Percentiles rank a stretch among this genome's conserved stretches.
Evolutionary conservation across 1,140 invertebrate genomes (phyloP).

Genomic region (Drosophila bifasciata): DNA sequence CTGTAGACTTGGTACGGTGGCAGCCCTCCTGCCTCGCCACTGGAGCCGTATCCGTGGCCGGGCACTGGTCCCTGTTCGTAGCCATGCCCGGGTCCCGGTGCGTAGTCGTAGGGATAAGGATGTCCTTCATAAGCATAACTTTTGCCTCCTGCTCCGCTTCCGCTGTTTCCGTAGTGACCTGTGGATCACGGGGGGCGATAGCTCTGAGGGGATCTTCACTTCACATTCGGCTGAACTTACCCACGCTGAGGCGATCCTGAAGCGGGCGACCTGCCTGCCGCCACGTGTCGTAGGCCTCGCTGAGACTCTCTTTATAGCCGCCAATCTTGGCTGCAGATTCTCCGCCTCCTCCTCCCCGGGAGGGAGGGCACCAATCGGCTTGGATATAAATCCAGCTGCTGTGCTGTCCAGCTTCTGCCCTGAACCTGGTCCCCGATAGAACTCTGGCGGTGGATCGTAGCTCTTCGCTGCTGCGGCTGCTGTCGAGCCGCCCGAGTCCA

Average conservation of each 20-base stretch:
- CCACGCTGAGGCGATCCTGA: slow-evolving; percentile 74
- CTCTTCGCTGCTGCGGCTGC: slow-evolving; percentile 67
- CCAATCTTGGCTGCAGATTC: slow-evolving; percentile 23
- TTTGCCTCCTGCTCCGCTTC: slow-evolving; percentile 19
- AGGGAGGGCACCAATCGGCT: slow-evolving; percentile 33
- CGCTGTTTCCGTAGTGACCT: slow-evolving; percentile 54
- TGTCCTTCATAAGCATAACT: slow-evolving; percentile 54
- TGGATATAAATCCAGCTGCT: slow-evolving; percentile 49
- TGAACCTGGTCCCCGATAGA: slow-evolving; percentile 75
- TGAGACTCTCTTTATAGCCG: slow-evolving; percentile 55
- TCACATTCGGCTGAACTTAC: slow-evolving; percentile 38
- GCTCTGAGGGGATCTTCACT: neutral
- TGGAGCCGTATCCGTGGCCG: slow-evolving; percentile 32
- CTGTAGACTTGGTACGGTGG: slow-evolving; percentile 75
- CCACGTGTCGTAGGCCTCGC: slow-evolving; percentile 73
- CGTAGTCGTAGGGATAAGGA: slow-evolving; percentile 60
- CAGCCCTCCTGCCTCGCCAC: slow-evolving; percentile 61
- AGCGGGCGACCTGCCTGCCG: slow-evolving; percentile 23
- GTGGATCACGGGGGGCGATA: neutral
- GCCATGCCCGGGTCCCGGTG: slow-evolving; percentile 22
- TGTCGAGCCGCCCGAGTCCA: slow-evolving; percentile 50
- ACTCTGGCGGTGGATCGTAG: slow-evolving; percentile 79
- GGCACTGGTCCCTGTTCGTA: slow-evolving; percentile 43
- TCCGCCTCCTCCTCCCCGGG: neutral
- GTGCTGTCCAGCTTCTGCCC: slow-evolving; percentile 32